These are phyloP conservation scores for Mugil cephalus DNA, from an alignment of 2,113 vertebrate genomes.

Conservation along the genomic window DNA sequence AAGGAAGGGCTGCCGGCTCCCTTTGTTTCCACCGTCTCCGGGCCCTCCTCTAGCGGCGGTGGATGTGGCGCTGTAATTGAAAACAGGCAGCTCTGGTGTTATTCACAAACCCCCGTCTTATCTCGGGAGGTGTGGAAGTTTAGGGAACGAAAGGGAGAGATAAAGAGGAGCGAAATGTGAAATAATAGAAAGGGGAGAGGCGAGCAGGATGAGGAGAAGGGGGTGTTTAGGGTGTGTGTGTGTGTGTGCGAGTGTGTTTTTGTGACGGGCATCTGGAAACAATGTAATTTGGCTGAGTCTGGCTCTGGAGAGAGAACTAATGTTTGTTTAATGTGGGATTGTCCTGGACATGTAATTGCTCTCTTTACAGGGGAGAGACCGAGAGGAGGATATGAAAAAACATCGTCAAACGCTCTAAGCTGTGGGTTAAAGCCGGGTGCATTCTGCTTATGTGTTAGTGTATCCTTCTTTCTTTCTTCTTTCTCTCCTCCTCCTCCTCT, in stretches of 20 bases:
- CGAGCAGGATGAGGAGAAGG: conserved; percentile 16
- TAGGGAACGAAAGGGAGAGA: conserved; percentile 39
- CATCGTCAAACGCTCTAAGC: conserved; percentile 66
- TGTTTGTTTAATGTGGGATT: conserved; percentile 95
- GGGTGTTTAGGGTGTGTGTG: conserved; percentile 38
- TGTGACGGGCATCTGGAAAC: conserved; percentile 92
- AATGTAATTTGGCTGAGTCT: conserved; percentile 88
- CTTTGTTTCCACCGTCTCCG: conserved; percentile 28
- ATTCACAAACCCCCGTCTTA: conserved; percentile 80
- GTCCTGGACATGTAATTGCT: conserved; percentile 90
- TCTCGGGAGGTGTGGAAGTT: conserved; percentile 60
- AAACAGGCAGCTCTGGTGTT: conserved; percentile 86
- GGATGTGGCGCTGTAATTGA: conserved; percentile 81
- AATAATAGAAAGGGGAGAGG: conserved; percentile 56
- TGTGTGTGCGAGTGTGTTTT: conserved; percentile 49
- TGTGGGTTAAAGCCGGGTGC: conserved; percentile 50
- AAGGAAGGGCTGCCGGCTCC: conserved; percentile 27
- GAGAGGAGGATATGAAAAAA: conserved; percentile 87
- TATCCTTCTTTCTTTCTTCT: conserved; percentile 24
- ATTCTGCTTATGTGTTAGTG: conserved; percentile 52
- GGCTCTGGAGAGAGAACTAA: conserved; percentile 78
- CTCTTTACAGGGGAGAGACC: conserved; percentile 82
- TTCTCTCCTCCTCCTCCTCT: not conserved
- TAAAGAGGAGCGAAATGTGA: conserved; percentile 31
- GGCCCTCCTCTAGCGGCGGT: conserved; percentile 19